These are phyloP conservation scores for Pseudonaja textilis DNA, from an alignment of 2,113 vertebrate genomes.

Conservation along the genomic window DNA sequence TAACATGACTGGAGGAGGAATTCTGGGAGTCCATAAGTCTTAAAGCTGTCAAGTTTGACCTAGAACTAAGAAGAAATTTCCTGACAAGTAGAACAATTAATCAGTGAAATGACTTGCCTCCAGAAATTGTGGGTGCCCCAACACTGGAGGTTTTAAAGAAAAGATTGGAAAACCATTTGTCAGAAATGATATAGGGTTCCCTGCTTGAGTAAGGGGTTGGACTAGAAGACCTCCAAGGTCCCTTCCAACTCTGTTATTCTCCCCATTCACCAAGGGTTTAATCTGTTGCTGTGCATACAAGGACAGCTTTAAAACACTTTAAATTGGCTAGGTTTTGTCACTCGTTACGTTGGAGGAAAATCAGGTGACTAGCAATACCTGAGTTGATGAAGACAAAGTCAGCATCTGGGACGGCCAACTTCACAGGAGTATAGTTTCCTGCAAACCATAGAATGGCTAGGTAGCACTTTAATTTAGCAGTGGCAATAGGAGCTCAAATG, in stretches of 20 bases:
- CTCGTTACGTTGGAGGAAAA: neutral
- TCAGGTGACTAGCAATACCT: neutral
- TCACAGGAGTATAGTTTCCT: neutral
- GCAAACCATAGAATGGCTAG: neutral
- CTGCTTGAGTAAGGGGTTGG: neutral
- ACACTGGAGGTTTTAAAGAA: neutral
- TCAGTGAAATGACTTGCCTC: neutral
- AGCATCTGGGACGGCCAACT: neutral
- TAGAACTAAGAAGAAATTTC: neutral
- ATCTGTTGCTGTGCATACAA: neutral
- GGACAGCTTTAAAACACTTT: neutral
- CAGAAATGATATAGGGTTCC: neutral
- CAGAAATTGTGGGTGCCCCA: neutral
- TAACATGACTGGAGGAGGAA: too few species aligned
- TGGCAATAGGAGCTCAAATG: neutral
- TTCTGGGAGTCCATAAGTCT: too few species aligned
- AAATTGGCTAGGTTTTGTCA: neutral
- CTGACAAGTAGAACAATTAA: neutral
- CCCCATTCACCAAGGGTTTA: neutral
- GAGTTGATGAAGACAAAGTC: neutral
- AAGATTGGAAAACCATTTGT: neutral
- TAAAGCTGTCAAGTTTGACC: too few species aligned
- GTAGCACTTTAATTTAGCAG: neutral
- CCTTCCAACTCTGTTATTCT: neutral
- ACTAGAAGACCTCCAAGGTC: neutral